phyloP scores from a whole-genome alignment of 2,113 vertebrate species.

The Oreocharis arfaki region DNA sequence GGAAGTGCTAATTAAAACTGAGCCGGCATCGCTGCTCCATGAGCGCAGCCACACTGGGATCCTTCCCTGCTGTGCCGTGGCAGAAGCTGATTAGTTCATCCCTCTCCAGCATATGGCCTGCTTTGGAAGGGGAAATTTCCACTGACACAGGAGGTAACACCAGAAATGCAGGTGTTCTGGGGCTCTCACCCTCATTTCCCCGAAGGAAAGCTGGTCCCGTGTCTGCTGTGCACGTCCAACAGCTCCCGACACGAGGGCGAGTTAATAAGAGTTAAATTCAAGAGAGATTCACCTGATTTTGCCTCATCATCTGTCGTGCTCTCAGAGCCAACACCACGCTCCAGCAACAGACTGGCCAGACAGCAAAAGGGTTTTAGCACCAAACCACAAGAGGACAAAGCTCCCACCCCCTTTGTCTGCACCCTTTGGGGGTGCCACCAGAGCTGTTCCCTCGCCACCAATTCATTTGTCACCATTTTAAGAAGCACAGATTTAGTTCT shows the following conservation, averaged over 20 bases:
- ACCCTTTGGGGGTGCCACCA: neutral
- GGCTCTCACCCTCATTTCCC: neutral
- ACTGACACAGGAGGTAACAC: neutral
- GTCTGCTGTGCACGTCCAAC: fast-evolving
- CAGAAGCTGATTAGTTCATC: conserved; percentile 46
- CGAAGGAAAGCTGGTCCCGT: neutral
- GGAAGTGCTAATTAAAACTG: conserved; percentile 34
- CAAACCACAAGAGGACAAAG: neutral
- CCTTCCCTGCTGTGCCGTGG: conserved; percentile 31
- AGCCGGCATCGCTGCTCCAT: neutral
- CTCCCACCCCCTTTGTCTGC: neutral
- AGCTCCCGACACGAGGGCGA: neutral
- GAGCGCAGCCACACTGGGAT: neutral
- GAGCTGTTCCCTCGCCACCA: neutral
- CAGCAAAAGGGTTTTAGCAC: neutral
- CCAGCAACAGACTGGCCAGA: neutral
- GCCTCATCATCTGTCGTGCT: neutral
- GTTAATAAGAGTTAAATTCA: fast-evolving
- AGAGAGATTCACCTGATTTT: neutral
- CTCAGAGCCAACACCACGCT: neutral
- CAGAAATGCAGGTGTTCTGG: neutral
- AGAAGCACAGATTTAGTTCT: neutral
- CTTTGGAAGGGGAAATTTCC: conserved; percentile 31
- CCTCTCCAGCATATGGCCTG: conserved; percentile 56
- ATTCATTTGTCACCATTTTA: fast-evolving